Conservation (phyloP, 2,797 vertebrate genomes). For the Selene dorsalis region DNA sequence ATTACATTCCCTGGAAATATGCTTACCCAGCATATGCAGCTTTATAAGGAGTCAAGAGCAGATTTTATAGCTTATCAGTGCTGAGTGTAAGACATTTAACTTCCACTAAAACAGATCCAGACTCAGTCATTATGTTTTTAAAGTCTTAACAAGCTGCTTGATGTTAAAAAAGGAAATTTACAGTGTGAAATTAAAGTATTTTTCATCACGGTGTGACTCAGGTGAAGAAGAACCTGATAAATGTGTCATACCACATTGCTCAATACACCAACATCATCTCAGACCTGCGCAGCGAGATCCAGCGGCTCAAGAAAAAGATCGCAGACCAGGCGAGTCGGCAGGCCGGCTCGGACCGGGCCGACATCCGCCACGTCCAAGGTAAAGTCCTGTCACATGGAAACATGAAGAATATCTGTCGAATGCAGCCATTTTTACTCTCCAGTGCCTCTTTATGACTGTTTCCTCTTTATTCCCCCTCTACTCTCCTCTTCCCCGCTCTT, state of each 20-base stretch:
- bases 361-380: constrained; percentile 89
- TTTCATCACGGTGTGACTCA: constrained; percentile 52
- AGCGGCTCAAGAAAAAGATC: constrained; percentile 88
- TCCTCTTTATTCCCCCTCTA: background rate
- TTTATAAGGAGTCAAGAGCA: background rate
- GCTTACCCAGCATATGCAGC: background rate
- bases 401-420: background rate
- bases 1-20: background rate
- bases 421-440: background rate
- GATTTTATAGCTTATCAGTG: background rate
- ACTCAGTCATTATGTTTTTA: background rate
- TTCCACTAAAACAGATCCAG: background rate
- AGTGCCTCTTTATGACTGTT: background rate
- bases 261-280: constrained; percentile 92
- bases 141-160: background rate
- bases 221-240: constrained; percentile 92
- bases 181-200: background rate
- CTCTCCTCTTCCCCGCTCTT: background rate
- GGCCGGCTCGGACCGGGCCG: constrained; percentile 71
- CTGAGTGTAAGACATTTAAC: background rate
- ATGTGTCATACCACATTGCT: constrained; percentile 90
- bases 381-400: constrained; percentile 4
- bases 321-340: constrained; percentile 81
- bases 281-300: constrained; percentile 88
- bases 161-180: background rate